Evolutionary conservation across 2,888 invertebrate genomes (phyloP), one percentile per base, ranked within the genome.

Genomic region (Sarcophaga carnaria): DNA sequence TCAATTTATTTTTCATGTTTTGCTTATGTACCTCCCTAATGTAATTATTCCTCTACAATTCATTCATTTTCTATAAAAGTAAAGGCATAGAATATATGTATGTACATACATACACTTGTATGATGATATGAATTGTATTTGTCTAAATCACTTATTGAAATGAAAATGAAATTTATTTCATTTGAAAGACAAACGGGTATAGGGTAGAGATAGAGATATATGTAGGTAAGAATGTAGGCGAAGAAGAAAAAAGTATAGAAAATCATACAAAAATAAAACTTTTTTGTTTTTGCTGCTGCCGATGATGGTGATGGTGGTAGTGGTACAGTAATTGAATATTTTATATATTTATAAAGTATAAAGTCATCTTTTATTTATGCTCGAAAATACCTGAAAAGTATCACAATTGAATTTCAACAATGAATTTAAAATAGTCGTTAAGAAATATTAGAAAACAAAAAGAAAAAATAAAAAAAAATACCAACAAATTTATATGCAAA

Each of bases 121-220:
- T 54, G 54, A 54, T 54, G 54, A 37, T 37, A 37, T 37, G 54
- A 12, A 54, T 54, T 54, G 59, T 72, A 64, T 64, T 59, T 66
- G 72, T 60, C 74, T 12, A 47, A 67, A 76, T 25, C 70, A 70
- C n/a, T 74, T 74, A 66, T 63, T 63, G 17, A 81, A 81, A 75
- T 69, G 69, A 63, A 70, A 82, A 76, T 76, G 81, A 70, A 82
- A 75, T 75, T 37, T 67, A 80, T 80, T 67, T 14, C 49, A 62
- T 17, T 49, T 49, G 20, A 45, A 54, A 12, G 37, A 37, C 37
- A 10, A 8, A 37, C 8, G 37, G 37, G 10, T 37, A 37, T 37
- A 10, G 37, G 37, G 37, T 0, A 8, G 37, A 37, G 27, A 6
- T 27, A 27, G 27, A 27, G 27, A 5, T 27, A 25, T 3, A 25